phyloP scores from a whole-genome alignment of 2,888 invertebrate genomes.

The Trichopoda pennipes region DNA sequence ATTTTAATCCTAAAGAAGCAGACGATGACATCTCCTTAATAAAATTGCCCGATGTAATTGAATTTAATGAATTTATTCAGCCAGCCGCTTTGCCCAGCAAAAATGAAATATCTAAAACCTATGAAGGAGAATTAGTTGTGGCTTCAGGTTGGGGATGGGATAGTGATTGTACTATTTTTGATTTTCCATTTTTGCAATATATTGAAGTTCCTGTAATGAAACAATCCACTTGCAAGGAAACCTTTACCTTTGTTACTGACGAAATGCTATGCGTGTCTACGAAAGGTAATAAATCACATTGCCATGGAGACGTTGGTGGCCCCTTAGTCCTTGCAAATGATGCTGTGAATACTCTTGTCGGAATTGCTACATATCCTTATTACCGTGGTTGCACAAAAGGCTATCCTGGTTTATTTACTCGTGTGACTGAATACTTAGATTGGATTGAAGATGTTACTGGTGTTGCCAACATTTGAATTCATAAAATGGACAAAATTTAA shows the following conservation, averaged over 20 bases:
- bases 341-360: conserved; percentile 72
- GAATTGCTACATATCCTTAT: conserved; percentile 78
- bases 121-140: conserved; percentile 69
- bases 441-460: conserved; percentile 75
- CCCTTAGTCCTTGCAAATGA: conserved; percentile 74
- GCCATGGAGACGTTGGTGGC: conserved; percentile 79
- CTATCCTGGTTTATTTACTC: conserved; percentile 78
- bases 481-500: neutral
- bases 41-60: conserved; percentile 68
- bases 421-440: conserved; percentile 75
- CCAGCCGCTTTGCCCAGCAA: conserved; percentile 71
- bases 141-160: conserved; percentile 73
- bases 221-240: conserved; percentile 69
- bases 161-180: conserved; percentile 69
- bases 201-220: conserved; percentile 72
- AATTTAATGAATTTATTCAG: conserved; percentile 70
- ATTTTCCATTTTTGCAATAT: conserved; percentile 71
- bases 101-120: conserved; percentile 62
- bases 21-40: conserved; percentile 75
- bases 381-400: conserved; percentile 75
- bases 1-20: conserved; percentile 64
- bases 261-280: conserved; percentile 79
- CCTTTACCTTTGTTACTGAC: conserved; percentile 69
- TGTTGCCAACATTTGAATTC: conserved; percentile 71
- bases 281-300: conserved; percentile 76